phyloP scores from a whole-genome alignment of 2,113 vertebrate species.

The Synodontis membranacea region DNA sequence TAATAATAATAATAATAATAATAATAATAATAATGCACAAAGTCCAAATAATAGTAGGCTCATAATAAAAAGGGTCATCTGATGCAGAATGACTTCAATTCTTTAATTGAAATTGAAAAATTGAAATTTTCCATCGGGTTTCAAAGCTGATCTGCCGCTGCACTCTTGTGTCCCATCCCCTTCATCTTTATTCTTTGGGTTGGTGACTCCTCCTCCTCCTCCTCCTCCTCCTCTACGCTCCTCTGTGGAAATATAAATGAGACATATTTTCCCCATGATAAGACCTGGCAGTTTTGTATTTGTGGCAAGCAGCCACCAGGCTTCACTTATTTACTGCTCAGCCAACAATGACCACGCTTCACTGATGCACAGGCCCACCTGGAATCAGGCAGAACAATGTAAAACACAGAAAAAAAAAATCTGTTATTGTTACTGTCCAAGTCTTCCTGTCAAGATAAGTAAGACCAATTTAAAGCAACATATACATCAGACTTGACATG shows the following conservation, averaged over 20 bases:
- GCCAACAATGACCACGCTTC: neutral
- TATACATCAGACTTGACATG: neutral
- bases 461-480: neutral
- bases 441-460: conserved; percentile 1
- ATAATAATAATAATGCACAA: neutral
- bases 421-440: neutral
- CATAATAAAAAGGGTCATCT: neutral
- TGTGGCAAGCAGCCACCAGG: conserved; percentile 45
- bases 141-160: neutral
- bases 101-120: neutral
- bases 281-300: conserved; percentile 41
- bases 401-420: neutral
- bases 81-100: neutral
- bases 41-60: neutral
- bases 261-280: conserved; percentile 45
- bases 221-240: neutral
- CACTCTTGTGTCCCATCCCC: neutral
- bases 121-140: neutral
- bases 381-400: neutral
- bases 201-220: neutral
- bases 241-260: conserved; percentile 28
- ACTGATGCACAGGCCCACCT: conserved; percentile 1
- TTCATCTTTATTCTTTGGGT: neutral
- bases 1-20: conserved; percentile 6
- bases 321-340: conserved; percentile 6